Conservation (phyloP, 2,113 vertebrate species). For the Phalacrocorax aristotelis region DNA sequence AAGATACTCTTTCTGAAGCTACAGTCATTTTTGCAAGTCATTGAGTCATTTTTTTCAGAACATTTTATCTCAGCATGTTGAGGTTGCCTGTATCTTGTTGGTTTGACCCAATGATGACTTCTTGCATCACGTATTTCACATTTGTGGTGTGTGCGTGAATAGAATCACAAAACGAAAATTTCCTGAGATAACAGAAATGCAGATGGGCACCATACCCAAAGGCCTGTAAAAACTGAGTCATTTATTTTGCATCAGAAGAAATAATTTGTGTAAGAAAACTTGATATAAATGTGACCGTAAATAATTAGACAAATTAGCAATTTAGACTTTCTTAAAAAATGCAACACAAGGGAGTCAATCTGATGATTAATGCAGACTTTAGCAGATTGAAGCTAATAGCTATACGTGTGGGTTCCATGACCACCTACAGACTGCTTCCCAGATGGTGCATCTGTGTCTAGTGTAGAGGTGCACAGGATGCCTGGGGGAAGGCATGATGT, state of each 20-base stretch:
- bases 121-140: neutral
- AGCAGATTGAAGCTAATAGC: neutral
- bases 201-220: neutral
- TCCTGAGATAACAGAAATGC: constrained; percentile 7
- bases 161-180: constrained; percentile 16
- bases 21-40: neutral
- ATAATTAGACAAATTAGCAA: constrained; percentile 35
- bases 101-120: neutral
- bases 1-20: neutral
- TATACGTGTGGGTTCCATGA: neutral
- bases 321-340: constrained; percentile 4
- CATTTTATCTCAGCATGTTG: neutral
- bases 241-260: constrained; percentile 7
- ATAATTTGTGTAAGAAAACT: constrained; percentile 22
- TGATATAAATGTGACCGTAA: constrained; percentile 1
- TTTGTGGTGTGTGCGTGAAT: neutral
- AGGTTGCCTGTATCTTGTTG: neutral
- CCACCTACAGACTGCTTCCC: neutral
- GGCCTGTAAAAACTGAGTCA: constrained; percentile 12
- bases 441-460: neutral
- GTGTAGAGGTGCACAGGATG: neutral
- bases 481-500: neutral
- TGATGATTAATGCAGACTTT: constrained; percentile 29
- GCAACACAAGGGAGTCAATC: neutral
- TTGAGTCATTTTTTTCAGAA: neutral